phyloP scores from a whole-genome alignment of 2,113 vertebrate species.

The Sebastes schlegelii region DNA sequence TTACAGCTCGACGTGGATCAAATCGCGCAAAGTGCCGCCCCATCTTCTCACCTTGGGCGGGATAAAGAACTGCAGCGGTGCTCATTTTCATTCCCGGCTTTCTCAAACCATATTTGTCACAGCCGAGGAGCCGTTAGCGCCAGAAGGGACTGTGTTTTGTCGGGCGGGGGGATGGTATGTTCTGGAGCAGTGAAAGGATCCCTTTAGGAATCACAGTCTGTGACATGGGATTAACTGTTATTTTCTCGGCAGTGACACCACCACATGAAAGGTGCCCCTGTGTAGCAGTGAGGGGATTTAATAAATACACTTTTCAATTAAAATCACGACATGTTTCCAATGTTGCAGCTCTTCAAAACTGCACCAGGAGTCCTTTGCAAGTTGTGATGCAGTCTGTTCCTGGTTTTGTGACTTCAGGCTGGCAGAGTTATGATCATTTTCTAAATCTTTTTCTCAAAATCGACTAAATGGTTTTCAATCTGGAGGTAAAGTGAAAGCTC shows the following conservation, averaged over 20 bases:
- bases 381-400: neutral
- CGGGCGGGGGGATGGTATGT: conserved; percentile 46
- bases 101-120: conserved; percentile 75
- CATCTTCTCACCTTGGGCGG: conserved; percentile 67
- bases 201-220: conserved; percentile 69
- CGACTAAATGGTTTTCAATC: neutral
- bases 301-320: conserved; percentile 70
- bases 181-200: conserved; percentile 56
- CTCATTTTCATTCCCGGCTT: conserved; percentile 61
- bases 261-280: conserved; percentile 48
- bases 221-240: conserved; percentile 76
- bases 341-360: conserved; percentile 35
- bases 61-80: conserved; percentile 57
- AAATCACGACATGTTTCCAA: conserved; percentile 48
- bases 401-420: conserved; percentile 26
- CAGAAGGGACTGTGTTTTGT: conserved; percentile 61
- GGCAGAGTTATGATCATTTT: conserved; percentile 20
- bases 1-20: conserved; percentile 72
- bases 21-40: conserved; percentile 62
- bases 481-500: neutral
- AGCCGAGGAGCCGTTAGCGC: conserved; percentile 56
- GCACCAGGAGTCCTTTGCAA: conserved; percentile 14
- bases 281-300: conserved; percentile 58
- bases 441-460: conserved; percentile 4
- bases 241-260: conserved; percentile 68